Evolutionary conservation across 23 tunicate species (phyloP).

Genomic region (Styela plicata): DNA sequence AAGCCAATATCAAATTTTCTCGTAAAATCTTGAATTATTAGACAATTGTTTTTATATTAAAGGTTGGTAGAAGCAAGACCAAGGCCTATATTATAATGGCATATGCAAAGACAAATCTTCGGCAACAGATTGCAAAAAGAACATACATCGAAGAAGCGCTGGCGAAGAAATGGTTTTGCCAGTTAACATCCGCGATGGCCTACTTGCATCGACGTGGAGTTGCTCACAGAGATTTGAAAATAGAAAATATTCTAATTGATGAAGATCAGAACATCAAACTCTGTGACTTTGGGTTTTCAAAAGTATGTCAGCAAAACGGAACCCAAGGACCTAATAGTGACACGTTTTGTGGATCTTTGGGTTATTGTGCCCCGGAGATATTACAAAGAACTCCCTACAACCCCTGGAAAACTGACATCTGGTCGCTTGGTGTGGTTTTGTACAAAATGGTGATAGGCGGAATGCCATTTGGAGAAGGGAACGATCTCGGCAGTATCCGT

Average conservation of each 20-base stretch:
- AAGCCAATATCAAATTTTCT: too few relatives aligned
- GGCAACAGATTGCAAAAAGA: slow-evolving; percentile 53
- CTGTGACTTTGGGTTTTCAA: slow-evolving; percentile 98
- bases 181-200: slow-evolving; percentile 90
- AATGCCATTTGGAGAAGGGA: slow-evolving; percentile 98
- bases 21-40: too few relatives aligned
- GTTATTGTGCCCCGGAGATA: slow-evolving; percentile 97
- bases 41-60: not conserved
- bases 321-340: slow-evolving; percentile 39
- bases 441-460: slow-evolving; percentile 92
- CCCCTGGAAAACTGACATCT: slow-evolving; percentile 91
- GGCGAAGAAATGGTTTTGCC: slow-evolving; percentile 92
- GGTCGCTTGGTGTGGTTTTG: slow-evolving; percentile 98
- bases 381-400: slow-evolving; percentile 84
- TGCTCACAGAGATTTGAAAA: slow-evolving; percentile 94
- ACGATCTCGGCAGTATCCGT: slow-evolving; percentile 78
- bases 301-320: slow-evolving; percentile 37
- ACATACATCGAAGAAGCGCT: slow-evolving; percentile 70
- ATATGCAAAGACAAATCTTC: slow-evolving; percentile 57
- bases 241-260: slow-evolving; percentile 91
- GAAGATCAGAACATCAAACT: slow-evolving; percentile 51
- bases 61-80: slow-evolving; percentile 60
- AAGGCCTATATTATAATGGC: slow-evolving; percentile 90
- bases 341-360: slow-evolving; percentile 93
- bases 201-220: slow-evolving; percentile 83